phyloP scores from a whole-genome alignment of 1,140 invertebrate species.

The Cataglyphis hispanica region DNA sequence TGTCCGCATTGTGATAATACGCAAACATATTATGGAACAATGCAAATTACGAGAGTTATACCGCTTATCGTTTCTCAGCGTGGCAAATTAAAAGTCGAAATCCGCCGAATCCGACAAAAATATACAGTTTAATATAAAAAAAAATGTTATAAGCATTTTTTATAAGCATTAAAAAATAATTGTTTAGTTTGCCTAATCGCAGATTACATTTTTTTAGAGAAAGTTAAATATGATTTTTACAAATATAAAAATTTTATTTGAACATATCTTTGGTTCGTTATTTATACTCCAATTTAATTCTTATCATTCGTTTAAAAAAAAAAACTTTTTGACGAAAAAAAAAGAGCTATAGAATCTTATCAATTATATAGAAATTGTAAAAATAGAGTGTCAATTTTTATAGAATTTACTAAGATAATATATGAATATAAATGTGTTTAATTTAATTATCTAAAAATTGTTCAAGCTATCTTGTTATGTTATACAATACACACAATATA shows the following conservation, averaged over 20 bases:
- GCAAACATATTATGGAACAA: not conserved
- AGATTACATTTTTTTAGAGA: no score
- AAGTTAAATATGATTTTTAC: no score
- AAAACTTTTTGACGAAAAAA: no score
- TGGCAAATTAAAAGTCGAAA: not conserved
- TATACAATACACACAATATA: not conserved
- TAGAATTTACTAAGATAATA: no score
- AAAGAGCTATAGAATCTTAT: not conserved
- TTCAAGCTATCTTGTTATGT: not conserved
- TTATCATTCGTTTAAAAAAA: no score
- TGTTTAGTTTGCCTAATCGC: no score
- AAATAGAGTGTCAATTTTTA: not conserved
- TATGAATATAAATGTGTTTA: not conserved
- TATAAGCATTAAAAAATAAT: no score
- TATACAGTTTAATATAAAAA: not conserved
- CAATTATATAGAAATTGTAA: no score
- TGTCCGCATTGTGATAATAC: slow-evolving; percentile 37
- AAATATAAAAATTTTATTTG: no score
- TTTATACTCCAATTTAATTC: no score
- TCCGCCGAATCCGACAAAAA: not conserved
- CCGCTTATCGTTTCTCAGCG: not conserved
- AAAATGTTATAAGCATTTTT: no score
- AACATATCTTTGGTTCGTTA: no score
- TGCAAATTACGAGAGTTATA: not conserved
- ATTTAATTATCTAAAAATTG: slow-evolving; percentile 6